Evolutionary conservation across 2,888 invertebrate species (phyloP).

Genomic region (Anthophora plumipes): DNA sequence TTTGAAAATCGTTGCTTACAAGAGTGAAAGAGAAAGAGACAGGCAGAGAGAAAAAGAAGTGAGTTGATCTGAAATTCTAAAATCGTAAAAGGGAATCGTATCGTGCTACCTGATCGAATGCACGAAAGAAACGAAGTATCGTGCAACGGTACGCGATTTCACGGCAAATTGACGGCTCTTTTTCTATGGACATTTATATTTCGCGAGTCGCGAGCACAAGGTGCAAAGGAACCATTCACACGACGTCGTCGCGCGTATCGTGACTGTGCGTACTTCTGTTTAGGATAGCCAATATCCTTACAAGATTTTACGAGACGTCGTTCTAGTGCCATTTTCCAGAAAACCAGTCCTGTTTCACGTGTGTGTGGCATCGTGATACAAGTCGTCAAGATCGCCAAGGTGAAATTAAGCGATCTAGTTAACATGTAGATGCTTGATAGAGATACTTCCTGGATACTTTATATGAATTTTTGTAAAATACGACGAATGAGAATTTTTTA

Average conservation of each 20-base stretch:
- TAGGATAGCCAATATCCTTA: slow-evolving; percentile 64
- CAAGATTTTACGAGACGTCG: slow-evolving; percentile 60
- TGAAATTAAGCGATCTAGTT: neutral
- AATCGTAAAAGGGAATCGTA: too few species aligned
- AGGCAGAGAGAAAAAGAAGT: too few species aligned
- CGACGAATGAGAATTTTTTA: too few species aligned
- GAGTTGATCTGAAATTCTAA: too few species aligned
- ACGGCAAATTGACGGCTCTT: slow-evolving; percentile 53
- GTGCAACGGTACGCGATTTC: slow-evolving; percentile 34
- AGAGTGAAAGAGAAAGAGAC: too few species aligned
- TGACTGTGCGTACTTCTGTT: slow-evolving; percentile 36
- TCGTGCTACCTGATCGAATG: too few species aligned
- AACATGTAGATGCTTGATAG: neutral
- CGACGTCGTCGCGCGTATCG: slow-evolving; percentile 29
- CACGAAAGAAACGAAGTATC: neutral
- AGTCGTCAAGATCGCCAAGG: neutral
- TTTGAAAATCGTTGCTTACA: neutral
- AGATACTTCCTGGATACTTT: neutral
- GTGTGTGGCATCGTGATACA: neutral
- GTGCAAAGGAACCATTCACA: neutral
- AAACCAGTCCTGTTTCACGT: slow-evolving; percentile 40
- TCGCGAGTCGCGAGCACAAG: slow-evolving; percentile 21
- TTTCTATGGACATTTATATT: slow-evolving; percentile 55
- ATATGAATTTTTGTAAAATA: neutral
- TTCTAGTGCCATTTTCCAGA: slow-evolving; percentile 51